phyloP scores from a whole-genome alignment of 2,113 vertebrate species.

The Tragelaphus strepsiceros region DNA sequence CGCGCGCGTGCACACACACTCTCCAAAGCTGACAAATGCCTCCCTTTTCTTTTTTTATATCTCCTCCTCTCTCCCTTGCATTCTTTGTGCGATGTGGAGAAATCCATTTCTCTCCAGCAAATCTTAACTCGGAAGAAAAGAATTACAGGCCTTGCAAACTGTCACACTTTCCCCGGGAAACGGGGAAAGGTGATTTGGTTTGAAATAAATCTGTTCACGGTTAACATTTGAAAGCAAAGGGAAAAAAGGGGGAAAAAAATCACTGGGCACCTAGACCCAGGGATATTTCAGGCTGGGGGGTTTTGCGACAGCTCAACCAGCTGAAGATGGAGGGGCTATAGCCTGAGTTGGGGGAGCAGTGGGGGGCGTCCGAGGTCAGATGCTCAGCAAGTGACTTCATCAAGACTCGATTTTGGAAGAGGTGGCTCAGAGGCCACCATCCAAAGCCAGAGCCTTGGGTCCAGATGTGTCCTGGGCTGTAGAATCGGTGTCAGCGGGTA shows the following conservation, averaged over 20 bases:
- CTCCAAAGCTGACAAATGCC: neutral
- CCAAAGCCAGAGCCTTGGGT: neutral
- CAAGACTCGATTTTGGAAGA: neutral
- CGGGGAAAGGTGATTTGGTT: constrained; percentile 27
- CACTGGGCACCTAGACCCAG: neutral
- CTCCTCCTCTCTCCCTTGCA: neutral
- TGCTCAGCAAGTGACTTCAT: neutral
- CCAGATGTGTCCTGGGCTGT: neutral
- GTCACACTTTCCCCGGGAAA: constrained; percentile 26
- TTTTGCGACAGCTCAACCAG: neutral
- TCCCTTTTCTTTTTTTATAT: neutral
- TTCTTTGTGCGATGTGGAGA: neutral
- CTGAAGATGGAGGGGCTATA: accelerated
- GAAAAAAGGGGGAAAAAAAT: accelerated
- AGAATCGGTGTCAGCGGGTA: neutral
- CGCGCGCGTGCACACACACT: accelerated
- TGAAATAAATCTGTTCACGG: constrained; percentile 38
- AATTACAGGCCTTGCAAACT: constrained; percentile 18
- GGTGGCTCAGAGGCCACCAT: neutral
- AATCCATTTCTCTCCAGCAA: constrained; percentile 32
- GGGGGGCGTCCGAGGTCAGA: accelerated
- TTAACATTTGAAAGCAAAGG: constrained; percentile 39
- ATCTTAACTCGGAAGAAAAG: constrained; percentile 38
- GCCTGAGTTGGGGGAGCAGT: accelerated
- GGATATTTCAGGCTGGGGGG: neutral